phyloP scores from a whole-genome alignment of 2,797 vertebrate genomes.

The Silurus lanzhouensis region DNA sequence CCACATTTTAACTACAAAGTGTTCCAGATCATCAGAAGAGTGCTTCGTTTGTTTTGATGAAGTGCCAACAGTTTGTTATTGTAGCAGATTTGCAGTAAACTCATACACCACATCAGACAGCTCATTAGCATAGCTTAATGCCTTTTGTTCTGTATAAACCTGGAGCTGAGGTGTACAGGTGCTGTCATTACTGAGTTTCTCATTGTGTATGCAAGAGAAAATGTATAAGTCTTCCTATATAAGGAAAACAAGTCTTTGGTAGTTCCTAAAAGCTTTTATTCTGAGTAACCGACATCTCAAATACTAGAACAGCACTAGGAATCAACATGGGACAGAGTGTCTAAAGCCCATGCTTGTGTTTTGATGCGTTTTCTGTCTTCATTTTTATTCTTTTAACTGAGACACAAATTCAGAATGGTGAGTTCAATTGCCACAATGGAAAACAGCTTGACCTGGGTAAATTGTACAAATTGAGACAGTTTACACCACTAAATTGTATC shows the following conservation, averaged over 20 bases:
- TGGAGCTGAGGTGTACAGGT: neutral
- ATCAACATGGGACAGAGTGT: constrained; percentile 61
- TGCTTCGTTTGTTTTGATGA: constrained; percentile 17
- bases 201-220: neutral
- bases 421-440: constrained; percentile 56
- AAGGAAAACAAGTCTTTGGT: constrained; percentile 4
- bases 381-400: constrained; percentile 36
- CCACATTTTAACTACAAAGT: constrained; percentile 12
- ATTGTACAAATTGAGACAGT: constrained; percentile 53
- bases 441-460: constrained; percentile 56
- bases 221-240: neutral
- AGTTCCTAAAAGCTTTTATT: constrained; percentile 23
- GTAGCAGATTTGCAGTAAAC: constrained; percentile 1
- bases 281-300: constrained; percentile 51
- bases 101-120: constrained; percentile 24
- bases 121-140: neutral
- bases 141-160: neutral
- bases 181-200: constrained; percentile 19
- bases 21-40: neutral
- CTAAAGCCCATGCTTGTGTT: constrained; percentile 48
- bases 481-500: constrained; percentile 27
- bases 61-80: constrained; percentile 19
- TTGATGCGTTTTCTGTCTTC: constrained; percentile 39
- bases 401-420: neutral
- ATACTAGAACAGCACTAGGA: constrained; percentile 33